Base-by-base conservation (phyloP, 2,797 vertebrate species). In the Propithecus perrieri region DNA sequence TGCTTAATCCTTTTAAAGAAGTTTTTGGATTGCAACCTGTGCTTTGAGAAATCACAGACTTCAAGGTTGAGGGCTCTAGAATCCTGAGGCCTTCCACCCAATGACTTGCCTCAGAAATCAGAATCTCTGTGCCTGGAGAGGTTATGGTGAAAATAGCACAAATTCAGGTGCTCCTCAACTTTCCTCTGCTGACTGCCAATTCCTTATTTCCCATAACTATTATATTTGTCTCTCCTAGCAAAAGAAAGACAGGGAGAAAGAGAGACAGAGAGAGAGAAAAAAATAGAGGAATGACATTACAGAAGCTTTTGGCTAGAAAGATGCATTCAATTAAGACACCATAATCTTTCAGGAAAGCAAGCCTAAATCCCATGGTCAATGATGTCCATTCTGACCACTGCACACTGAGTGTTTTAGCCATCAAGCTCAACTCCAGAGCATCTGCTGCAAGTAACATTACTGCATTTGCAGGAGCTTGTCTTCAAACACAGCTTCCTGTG, bases 401-500 rank as follows among this genome's bases (percentile, higher is more conserved):
- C 4, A 14, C 12, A 1, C 41, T 5, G 71, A 69, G 30, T 93
- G 90, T 84, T 93, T 86, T 78, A 41, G 6, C 46, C 76, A 78
- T 90, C 53, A 85, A 18, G 26, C 35, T 41, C 59, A 63, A 43
- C 55, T 38, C 69, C 55, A 22, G 53, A 46, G 14, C 20, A 28
- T 41, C 72, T 80, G 10, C 61, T 48, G 53, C 14, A 15, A 89
- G 41, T 4, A 18, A 14, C 26, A 4, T 38, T 1, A 46, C 59
- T 38, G 61, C 67, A 15, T 67, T 85, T 14, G 35, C 57, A 74
- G 46, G 41, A 48, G 30, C 69, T 43, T 72, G 55, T 79, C 48
- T 83, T 69, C 80, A 80, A 97, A 96, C 24, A 50, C 78, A 55
- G 92, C 61, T 97, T 96, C 91, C 89, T 85, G 67, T 79, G 63